These are phyloP conservation scores for Miichthys miiuy DNA, from an alignment of 2,797 vertebrate genomes.

Conservation along the genomic window DNA sequence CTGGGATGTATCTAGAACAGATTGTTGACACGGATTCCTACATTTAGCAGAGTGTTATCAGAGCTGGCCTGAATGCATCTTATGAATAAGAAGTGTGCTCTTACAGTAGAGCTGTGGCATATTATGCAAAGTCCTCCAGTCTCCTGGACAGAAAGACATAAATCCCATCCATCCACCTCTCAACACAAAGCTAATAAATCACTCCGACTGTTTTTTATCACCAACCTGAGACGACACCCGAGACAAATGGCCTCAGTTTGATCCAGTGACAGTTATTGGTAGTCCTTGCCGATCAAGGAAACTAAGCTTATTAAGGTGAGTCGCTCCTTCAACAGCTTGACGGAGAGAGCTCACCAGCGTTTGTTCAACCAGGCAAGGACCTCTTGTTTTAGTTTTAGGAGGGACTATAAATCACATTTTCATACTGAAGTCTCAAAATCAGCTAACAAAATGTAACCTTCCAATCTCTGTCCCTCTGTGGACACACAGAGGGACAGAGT, in stretches of 20 bases:
- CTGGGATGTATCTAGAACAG: not conserved
- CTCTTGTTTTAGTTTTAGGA: not conserved
- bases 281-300: not conserved
- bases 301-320: conserved; percentile 12
- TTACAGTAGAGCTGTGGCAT: conserved; percentile 10
- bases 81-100: conserved; percentile 27
- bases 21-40: not conserved
- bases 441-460: not conserved
- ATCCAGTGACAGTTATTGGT: conserved; percentile 19
- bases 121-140: conserved; percentile 43
- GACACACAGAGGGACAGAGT: too few relatives aligned
- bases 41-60: not conserved
- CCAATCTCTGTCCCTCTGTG: not conserved
- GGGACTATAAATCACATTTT: not conserved
- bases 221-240: not conserved
- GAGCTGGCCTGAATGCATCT: conserved; percentile 31
- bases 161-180: conserved; percentile 33
- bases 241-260: conserved; percentile 30
- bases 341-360: not conserved
- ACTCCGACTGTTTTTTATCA: not conserved
- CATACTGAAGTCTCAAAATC: not conserved
- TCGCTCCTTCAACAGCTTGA: not conserved
- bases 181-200: conserved; percentile 39
- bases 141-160: conserved; percentile 6
- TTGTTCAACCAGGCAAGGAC: not conserved